Conservation (phyloP, 2,113 vertebrate species). For the Diphyllodes magnificus region DNA sequence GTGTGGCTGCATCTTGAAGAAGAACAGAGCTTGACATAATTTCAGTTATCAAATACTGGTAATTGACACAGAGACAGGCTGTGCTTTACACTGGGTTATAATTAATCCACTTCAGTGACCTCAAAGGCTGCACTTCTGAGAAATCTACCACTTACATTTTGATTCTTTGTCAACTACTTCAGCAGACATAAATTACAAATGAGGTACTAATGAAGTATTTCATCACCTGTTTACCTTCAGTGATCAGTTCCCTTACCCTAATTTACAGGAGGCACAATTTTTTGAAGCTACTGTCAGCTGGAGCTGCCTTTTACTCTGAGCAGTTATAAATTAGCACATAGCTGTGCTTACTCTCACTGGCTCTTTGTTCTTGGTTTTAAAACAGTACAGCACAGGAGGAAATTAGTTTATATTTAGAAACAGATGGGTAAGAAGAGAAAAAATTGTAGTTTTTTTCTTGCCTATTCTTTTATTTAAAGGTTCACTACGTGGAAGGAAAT, state of each 20-base stretch:
- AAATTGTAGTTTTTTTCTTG: not conserved
- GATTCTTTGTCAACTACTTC: constrained; percentile 72
- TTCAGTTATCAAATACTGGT: constrained; percentile 71
- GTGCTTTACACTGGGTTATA: constrained; percentile 70
- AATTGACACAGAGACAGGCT: constrained; percentile 74
- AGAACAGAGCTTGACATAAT: constrained; percentile 75
- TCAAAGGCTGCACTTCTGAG: constrained; percentile 71
- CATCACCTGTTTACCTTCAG: constrained; percentile 73
- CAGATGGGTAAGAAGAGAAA: not conserved
- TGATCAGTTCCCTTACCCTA: constrained; percentile 59
- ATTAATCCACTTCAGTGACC: constrained; percentile 75
- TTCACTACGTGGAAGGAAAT: not conserved
- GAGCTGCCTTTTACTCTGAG: constrained; percentile 56
- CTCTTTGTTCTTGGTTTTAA: constrained; percentile 33
- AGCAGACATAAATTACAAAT: constrained; percentile 72
- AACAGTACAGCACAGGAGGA: not conserved
- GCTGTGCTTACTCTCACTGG: not conserved
- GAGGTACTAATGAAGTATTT: constrained; percentile 74
- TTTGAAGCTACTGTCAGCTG: constrained; percentile 64
- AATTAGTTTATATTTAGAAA: not conserved
- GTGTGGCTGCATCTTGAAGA: constrained; percentile 72
- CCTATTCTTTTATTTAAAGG: not conserved
- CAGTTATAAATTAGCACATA: constrained; percentile 65
- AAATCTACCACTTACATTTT: constrained; percentile 62
- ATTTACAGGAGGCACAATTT: constrained; percentile 60